phyloP scores from a whole-genome alignment of 2,888 invertebrate genomes.

The Pimpla rufipes region DNA sequence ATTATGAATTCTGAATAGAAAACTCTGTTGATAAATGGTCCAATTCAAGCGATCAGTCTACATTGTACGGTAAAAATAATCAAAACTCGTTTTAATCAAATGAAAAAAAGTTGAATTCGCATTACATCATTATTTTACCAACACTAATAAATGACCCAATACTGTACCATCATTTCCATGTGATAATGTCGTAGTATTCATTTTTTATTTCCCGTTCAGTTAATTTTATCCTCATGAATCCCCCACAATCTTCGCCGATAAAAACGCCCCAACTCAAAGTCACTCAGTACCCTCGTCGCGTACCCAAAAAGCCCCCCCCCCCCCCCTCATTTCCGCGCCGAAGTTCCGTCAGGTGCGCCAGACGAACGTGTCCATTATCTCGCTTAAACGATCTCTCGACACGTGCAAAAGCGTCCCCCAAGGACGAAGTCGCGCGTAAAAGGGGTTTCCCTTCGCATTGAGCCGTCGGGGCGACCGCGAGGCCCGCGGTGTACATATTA shows the following conservation, averaged over 20 bases:
- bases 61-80: too few species aligned
- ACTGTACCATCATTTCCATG: neutral
- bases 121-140: too few species aligned
- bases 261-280: neutral
- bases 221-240: neutral
- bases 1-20: too few species aligned
- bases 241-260: neutral
- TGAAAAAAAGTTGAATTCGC: too few species aligned
- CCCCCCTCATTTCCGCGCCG: neutral
- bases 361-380: constrained; percentile 38
- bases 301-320: neutral
- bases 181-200: too few species aligned
- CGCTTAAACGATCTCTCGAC: constrained; percentile 50
- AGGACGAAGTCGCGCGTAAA: neutral
- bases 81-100: too few species aligned
- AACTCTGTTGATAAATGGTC: too few species aligned
- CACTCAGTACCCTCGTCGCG: neutral
- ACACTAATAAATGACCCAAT: too few species aligned
- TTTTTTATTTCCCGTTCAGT: neutral
- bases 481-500: constrained; percentile 61
- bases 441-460: constrained; percentile 18
- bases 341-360: neutral
- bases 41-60: too few species aligned
- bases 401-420: constrained; percentile 28
- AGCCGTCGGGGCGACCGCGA: constrained; percentile 49